Base-by-base conservation (phyloP, 2,113 vertebrate species). In the Agelaius phoeniceus region DNA sequence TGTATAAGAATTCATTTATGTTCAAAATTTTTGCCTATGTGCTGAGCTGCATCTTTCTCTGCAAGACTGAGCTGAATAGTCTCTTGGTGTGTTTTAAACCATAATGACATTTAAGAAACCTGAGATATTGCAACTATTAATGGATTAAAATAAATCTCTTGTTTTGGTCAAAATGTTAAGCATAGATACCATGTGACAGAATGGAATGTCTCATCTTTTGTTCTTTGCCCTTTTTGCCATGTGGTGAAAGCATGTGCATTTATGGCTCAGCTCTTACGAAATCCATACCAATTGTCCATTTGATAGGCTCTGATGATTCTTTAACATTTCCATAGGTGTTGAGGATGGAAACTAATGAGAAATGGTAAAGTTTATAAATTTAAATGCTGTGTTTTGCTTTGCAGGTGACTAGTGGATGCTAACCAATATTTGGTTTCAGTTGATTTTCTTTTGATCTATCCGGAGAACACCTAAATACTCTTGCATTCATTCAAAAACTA, bases 401-500 rank as follows among this genome's bases (percentile, higher is more conserved):
- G 39, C 15, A 79, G 24, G 35, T 61, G 43, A 31, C 68, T 28
- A 65, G 69, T 73, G n/a, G 48, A 77, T 79, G 39, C 18, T 83
- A 59, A 63, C 89, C 65, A 94, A 37, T 30, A 48, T 37, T 90
- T 84, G 21, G 2, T 93, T 95, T 94, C 46, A 48, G n/a, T 49
- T 84, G 43, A 69, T 46, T 89, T 93, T 90, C 48, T 93, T 92
- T 76, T 71, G 19, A 43, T 91, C 35, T 52, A 44, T 62, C 49
- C 49, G 51, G 14, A 79, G 54, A 94, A 77, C 41, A 85, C 48
- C 44, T 80, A 90, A 92, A 82, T 90, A 84, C 20, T 75, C 35
- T 85, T 58, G 20, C 17, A 84, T 93, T 87, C 66, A 49, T 81
- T 68, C 23, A 95, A 93, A 97, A 80, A 83, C 58, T 79, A 93